A percentile compares a stretch with the other conserved stretches of the same genome.
Conservation (phyloP, 1,140 invertebrate species). For the Euglossa dilemma region DNA sequence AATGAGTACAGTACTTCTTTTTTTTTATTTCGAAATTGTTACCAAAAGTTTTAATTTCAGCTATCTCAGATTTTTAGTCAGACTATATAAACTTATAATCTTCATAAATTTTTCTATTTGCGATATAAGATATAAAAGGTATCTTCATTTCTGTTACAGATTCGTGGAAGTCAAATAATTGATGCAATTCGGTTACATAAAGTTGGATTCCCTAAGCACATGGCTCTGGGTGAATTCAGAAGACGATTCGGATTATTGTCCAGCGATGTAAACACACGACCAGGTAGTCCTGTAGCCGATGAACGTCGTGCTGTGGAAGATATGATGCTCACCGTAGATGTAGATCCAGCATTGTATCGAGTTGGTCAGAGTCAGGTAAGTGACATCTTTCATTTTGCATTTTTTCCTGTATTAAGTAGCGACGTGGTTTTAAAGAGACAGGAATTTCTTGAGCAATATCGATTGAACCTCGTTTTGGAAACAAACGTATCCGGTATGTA, state of each 20-base stretch:
- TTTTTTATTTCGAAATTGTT: too few relatives aligned
- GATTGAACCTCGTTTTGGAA: neutral
- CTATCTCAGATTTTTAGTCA: too few relatives aligned
- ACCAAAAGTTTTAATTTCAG: too few relatives aligned
- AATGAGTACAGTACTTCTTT: too few relatives aligned
- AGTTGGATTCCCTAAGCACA: slow-evolving; percentile 95
- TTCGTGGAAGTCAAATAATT: slow-evolving; percentile 94
- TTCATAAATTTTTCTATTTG: neutral
- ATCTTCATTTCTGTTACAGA: slow-evolving; percentile 82
- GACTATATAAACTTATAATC: too few relatives aligned
- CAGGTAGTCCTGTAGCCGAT: slow-evolving; percentile 84
- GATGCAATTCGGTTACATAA: slow-evolving; percentile 95
- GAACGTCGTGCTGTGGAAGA: slow-evolving; percentile 88
- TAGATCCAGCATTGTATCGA: slow-evolving; percentile 93
- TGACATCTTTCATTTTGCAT: slow-evolving; percentile 43
- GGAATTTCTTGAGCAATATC: neutral
- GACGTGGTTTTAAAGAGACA: neutral
- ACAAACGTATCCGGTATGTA: neutral
- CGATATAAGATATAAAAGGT: neutral
- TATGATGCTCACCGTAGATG: slow-evolving; percentile 92
- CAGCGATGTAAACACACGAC: slow-evolving; percentile 81
- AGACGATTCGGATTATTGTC: slow-evolving; percentile 91
- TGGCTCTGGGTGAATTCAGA: slow-evolving; percentile 94
- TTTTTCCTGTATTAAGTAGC: neutral
- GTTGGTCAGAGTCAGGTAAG: slow-evolving; percentile 96